Conservation (phyloP, 2,888 invertebrate species). For the Hoplodrina blanda region DNA sequence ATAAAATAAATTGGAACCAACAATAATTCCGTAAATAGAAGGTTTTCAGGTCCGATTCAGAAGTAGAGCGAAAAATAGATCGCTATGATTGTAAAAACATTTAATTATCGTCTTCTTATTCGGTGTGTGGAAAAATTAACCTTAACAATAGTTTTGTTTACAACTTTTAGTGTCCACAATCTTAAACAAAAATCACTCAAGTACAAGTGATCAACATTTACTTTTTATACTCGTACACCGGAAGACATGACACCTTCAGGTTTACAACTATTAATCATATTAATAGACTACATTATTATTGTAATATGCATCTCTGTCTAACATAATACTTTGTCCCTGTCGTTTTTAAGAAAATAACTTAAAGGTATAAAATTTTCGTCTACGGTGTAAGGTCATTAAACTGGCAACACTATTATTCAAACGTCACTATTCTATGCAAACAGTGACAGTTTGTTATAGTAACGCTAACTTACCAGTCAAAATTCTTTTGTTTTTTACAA, state of each 20-base stretch:
- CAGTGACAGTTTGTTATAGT: slow-evolving; percentile 4
- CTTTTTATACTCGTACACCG: slow-evolving; percentile 77
- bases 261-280: slow-evolving; percentile 84
- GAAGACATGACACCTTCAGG: slow-evolving; percentile 80
- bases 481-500: background rate
- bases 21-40: no score
- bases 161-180: slow-evolving; percentile 22
- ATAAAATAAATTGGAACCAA: no score
- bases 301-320: slow-evolving; percentile 64
- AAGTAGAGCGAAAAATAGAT: no score
- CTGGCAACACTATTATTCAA: slow-evolving; percentile 7
- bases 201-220: slow-evolving; percentile 46
- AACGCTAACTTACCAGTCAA: slow-evolving; percentile 1
- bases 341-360: slow-evolving; percentile 13
- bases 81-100: no score
- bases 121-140: no score
- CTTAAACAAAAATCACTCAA: slow-evolving; percentile 39
- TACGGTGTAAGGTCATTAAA: no score
- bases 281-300: slow-evolving; percentile 71
- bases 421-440: slow-evolving; percentile 12
- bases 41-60: no score
- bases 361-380: background rate
- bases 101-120: no score
- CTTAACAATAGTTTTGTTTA: background rate
- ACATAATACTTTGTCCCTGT: slow-evolving; percentile 42